Evolutionary conservation across 2,113 vertebrate species (phyloP).

Genomic region (Prietella phreatophila): DNA sequence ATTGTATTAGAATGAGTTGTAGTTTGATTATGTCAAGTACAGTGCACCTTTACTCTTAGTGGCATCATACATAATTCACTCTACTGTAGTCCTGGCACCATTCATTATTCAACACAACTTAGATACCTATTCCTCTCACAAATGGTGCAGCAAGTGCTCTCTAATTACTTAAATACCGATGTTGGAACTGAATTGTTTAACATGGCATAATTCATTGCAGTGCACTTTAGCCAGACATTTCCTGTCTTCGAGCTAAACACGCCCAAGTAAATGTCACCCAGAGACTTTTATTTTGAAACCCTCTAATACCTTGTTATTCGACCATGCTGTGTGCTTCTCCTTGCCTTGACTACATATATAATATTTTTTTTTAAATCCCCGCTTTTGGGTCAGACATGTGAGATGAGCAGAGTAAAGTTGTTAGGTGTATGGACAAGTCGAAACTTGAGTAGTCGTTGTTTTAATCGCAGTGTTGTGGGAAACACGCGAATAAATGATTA

Average conservation of each 20-base stretch:
- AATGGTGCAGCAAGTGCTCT: conserved; percentile 4
- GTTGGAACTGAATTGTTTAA: not conserved
- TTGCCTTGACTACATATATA: not conserved
- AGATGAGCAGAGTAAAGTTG: conserved; percentile 1
- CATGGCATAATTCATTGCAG: not conserved
- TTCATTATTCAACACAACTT: conserved; percentile 70
- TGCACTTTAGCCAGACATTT: not conserved
- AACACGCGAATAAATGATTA: conserved; percentile 5
- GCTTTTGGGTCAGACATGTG: conserved; percentile 1
- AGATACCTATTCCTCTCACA: conserved; percentile 47
- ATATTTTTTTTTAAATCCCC: not conserved
- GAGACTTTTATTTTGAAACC: conserved; percentile 41
- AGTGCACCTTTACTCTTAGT: conserved; percentile 71
- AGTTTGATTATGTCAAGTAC: conserved; percentile 34
- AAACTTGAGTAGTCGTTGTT: not conserved
- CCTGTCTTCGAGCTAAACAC: not conserved
- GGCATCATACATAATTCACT: conserved; percentile 75
- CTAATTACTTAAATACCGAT: conserved; percentile 1
- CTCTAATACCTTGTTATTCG: not conserved
- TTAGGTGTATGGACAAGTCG: not conserved
- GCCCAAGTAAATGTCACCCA: not conserved
- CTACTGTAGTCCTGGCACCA: conserved; percentile 65
- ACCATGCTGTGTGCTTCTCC: not conserved
- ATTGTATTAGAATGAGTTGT: too few relatives aligned
- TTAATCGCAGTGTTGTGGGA: not conserved